Base-by-base conservation (phyloP, 2,113 vertebrate genomes). In the Chloroceryle aenea region DNA sequence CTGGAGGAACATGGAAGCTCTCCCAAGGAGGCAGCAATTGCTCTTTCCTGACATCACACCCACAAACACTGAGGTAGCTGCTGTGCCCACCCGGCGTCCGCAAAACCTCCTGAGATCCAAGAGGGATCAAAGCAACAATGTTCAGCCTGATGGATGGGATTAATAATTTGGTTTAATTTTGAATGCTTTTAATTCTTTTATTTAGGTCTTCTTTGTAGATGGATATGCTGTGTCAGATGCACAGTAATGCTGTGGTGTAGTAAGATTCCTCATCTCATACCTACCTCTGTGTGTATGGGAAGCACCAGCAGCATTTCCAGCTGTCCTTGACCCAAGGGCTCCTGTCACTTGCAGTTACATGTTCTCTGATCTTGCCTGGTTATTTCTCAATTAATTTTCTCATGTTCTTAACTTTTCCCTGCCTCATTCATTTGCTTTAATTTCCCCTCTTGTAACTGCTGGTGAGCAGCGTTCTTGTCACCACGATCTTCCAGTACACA, bases 301-400 rank as follows among this genome's bases (percentile, higher is more conserved):
- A 90, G 45, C 10, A 32, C 45, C 85, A 45, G 10, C 74, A 76
- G 78, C 56, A 64, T 42, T 83, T 89, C 27, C 61, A 92, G 13
- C 75, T 69, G 16, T 26, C 85, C 85, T 69, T 73, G 62, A 75
- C 59, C 85, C 0, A 1, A 62, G 42, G 67, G 27, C 47, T 68
- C 26, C 23, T 69, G 26, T 73, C 29, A 62, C 45, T 74, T 80
- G 53, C n/a, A 76, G 69, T 38, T 76, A n/a, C 43, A 27, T 4
- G 20, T 53, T 87, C 71, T 90, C 80, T 62, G 48, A 50, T 83
- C 89, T 62, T 62, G 25, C 67, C 72, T 53, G 32, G 59, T 80
- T 90, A 62, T 93, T 90, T 92, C 79, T 90, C 92, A 90, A 6
- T 85, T 85, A 66, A 83, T 90, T 92, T 83, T 53, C 42, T 40